A percentile compares a stretch with the other conserved stretches of the same genome.
These are phyloP conservation scores for Proales similis DNA, from an alignment of 1,140 invertebrate species.

Conservation along the genomic window DNA sequence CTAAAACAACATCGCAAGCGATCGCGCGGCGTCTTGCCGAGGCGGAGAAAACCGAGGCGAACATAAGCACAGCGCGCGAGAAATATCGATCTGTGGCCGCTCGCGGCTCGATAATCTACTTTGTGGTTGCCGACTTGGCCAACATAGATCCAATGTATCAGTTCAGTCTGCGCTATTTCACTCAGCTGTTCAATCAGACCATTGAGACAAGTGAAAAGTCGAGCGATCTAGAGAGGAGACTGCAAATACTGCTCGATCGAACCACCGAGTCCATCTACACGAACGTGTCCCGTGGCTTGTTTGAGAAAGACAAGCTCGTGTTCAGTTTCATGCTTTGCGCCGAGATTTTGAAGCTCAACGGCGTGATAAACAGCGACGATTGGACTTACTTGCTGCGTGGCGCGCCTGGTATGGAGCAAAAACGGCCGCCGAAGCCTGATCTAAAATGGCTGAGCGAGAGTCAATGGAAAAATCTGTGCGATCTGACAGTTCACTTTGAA, in stretches of 20 bases:
- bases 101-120: slow-evolving; percentile 54
- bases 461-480: slow-evolving; percentile 45
- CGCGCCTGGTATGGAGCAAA: slow-evolving; percentile 50
- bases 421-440: slow-evolving; percentile 46
- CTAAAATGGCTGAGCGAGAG: slow-evolving; percentile 42
- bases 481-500: slow-evolving; percentile 44
- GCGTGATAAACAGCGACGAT: slow-evolving; percentile 57
- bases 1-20: slow-evolving; percentile 60
- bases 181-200: slow-evolving; percentile 47
- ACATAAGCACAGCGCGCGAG: slow-evolving; percentile 37
- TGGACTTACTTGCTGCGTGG: slow-evolving; percentile 70
- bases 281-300: slow-evolving; percentile 53
- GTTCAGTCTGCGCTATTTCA: slow-evolving; percentile 77
- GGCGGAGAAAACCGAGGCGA: slow-evolving; percentile 65
- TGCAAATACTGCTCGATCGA: slow-evolving; percentile 46
- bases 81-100: slow-evolving; percentile 51
- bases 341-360: slow-evolving; percentile 63
- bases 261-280: slow-evolving; percentile 58
- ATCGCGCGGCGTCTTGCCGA: slow-evolving; percentile 71
- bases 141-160: slow-evolving; percentile 55
- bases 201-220: slow-evolving; percentile 50
- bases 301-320: slow-evolving; percentile 54
- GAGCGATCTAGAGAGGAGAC: slow-evolving; percentile 43
- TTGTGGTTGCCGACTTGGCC: slow-evolving; percentile 54
- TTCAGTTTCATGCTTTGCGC: slow-evolving; percentile 67